These are phyloP conservation scores for Drosophila kambysellisi DNA, from an alignment of 2,888 invertebrate genomes.

Conservation along the genomic window DNA sequence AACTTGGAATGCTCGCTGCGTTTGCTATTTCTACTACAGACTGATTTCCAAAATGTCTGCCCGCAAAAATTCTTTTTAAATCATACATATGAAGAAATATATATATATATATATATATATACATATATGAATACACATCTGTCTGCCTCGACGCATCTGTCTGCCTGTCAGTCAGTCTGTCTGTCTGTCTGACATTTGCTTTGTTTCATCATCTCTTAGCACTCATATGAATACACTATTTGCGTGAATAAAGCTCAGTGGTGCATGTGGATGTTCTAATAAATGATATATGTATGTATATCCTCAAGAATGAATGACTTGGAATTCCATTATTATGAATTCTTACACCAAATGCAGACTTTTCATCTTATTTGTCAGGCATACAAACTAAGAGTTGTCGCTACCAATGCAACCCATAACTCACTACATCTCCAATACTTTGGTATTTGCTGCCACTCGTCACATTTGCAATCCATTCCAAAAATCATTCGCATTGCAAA, in stretches of 20 bases:
- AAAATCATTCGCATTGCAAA: slow-evolving; percentile 24
- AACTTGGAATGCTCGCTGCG: slow-evolving; percentile 32
- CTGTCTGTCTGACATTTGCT: slow-evolving; percentile 43
- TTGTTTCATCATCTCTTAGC: slow-evolving; percentile 66
- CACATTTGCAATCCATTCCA: slow-evolving; percentile 26
- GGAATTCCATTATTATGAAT: not conserved
- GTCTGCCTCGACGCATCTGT: slow-evolving; percentile 18
- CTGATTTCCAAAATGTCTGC: slow-evolving; percentile 35
- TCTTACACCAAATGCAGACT: not conserved
- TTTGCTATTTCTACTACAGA: slow-evolving; percentile 1
- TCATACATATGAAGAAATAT: not conserved
- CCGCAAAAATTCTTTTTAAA: slow-evolving; percentile 26
- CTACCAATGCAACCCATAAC: slow-evolving; percentile 1
- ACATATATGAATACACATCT: not conserved
- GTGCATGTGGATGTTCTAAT: slow-evolving; percentile 50
- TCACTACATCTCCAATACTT: slow-evolving; percentile 13
- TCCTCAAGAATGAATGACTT: slow-evolving; percentile 14
- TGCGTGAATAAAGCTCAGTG: slow-evolving; percentile 62
- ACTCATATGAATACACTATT: slow-evolving; percentile 55
- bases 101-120: too few species aligned
- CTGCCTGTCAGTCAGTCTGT: slow-evolving; percentile 2
- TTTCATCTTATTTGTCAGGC: not conserved
- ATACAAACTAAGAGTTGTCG: not conserved
- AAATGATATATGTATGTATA: slow-evolving; percentile 2
- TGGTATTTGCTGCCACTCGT: slow-evolving; percentile 7